phyloP scores from a whole-genome alignment of 2,113 vertebrate genomes.

The Nycticebus coucang region DNA sequence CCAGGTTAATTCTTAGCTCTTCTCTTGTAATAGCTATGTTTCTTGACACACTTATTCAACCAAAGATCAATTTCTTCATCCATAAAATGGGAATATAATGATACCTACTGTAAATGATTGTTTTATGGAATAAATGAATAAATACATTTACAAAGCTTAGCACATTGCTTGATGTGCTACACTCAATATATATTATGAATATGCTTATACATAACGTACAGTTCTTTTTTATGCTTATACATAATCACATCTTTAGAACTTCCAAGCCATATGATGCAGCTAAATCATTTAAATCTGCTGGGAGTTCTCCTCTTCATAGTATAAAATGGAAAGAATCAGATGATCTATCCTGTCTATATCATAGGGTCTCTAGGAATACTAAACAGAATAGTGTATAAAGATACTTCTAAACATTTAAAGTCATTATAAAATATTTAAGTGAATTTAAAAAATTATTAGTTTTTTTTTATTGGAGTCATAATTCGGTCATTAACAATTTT shows the following conservation, averaged over 20 bases:
- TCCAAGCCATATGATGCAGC: no score
- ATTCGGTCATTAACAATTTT: not conserved
- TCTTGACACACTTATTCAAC: not conserved
- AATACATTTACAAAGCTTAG: not conserved
- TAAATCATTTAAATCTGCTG: not conserved
- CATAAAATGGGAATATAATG: not conserved
- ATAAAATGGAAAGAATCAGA: slow-evolving; percentile 7
- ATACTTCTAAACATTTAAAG: not conserved
- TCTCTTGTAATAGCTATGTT: not conserved
- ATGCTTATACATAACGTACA: not conserved
- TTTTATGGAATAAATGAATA: slow-evolving; percentile 15
- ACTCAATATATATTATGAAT: not conserved
- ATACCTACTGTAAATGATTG: not conserved
- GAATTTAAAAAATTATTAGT: not conserved
- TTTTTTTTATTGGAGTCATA: not conserved
- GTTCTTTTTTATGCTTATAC: not conserved
- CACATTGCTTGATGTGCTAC: not conserved
- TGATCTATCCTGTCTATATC: not conserved
- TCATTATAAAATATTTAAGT: not conserved
- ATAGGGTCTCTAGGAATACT: not conserved
- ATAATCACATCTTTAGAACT: not conserved
- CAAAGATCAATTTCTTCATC: slow-evolving; percentile 1
- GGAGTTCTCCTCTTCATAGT: not conserved
- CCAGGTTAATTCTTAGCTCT: not conserved
- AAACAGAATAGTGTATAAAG: not conserved